phyloP scores from a whole-genome alignment of 2,797 vertebrate species.

The Calcarius lapponicus region DNA sequence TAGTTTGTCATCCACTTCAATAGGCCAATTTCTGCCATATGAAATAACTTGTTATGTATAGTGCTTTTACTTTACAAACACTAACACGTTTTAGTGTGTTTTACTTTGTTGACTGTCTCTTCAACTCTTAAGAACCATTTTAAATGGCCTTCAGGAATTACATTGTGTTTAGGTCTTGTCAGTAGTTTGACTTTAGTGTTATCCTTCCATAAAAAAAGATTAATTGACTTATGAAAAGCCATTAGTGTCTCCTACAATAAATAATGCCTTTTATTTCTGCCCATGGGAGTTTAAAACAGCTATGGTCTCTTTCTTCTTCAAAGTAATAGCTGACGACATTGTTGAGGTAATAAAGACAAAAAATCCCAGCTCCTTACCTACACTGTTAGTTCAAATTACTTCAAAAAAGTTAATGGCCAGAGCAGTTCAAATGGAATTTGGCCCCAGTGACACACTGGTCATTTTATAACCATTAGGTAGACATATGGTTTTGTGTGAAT shows the following conservation, averaged over 20 bases:
- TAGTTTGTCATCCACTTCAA: background rate
- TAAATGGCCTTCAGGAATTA: background rate
- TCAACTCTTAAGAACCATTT: background rate
- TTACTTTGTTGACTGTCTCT: background rate
- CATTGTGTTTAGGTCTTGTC: background rate
- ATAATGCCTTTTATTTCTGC: conserved; percentile 46
- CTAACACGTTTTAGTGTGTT: background rate
- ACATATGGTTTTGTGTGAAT: background rate
- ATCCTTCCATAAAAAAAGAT: conserved; percentile 59
- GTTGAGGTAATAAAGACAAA: conserved; percentile 24
- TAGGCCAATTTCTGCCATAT: background rate
- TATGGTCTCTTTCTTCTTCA: conserved; percentile 22
- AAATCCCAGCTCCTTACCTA: conserved; percentile 35
- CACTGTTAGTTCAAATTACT: background rate
- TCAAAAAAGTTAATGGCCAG: conserved; percentile 7
- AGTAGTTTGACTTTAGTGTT: background rate
- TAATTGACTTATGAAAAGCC: conserved; percentile 23
- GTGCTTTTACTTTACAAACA: background rate
- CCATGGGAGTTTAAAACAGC: background rate
- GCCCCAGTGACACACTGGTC: background rate
- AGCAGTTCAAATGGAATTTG: conserved; percentile 32
- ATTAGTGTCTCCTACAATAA: conserved; percentile 39
- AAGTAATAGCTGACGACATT: background rate
- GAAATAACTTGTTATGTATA: background rate
- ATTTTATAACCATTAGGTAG: background rate